Base-by-base conservation (phyloP, 2,888 invertebrate genomes). In the Hololepta plana region DNA sequence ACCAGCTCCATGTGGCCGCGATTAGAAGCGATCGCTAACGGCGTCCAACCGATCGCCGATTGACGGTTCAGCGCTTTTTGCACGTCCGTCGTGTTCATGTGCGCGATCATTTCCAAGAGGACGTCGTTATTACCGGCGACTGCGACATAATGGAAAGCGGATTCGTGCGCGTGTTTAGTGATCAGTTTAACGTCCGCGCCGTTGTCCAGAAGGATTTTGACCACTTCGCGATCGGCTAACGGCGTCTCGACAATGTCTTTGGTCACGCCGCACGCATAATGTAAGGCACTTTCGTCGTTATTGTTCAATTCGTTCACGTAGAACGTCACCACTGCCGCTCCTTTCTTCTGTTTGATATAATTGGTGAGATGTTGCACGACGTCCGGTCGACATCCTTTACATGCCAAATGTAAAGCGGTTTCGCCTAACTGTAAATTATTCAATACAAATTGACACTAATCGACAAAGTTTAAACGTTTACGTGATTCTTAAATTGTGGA, bases 121-220 rank as follows among this genome's bases (percentile, higher is more conserved):
- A 96, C 80, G 41, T 91, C 90, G 47, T 91, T 91, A 55, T 93
- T 95, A 10, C 98, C 98, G 4, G 88, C 84, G 11, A 84, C 64
- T 2, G 96, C 91, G 42, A 90, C 85, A 47, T 88, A 82, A 51
- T 98, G 98, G 44, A 98, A 82, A 1, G 90, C 87, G 0, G 95
- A 90, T 59, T 98, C 96, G 39, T 77, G 70, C 9, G 77, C 77
- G 55, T 77, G 70, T 56, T 74, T 82, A 1, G 91, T 87, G 43
- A 74, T 74, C 30, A 82, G 56, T 26, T 75, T 72, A 0, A 88
- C 80, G 49, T 95, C 88, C 1, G 91, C 95, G 4, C 88, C 90
- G 39, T 81, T 81, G 47, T 91, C 79, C 28, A 98, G 63, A 2
- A 98, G 64, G 27, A 85, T 66, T 43, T 81, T 75, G 12, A 95